phyloP scores from a whole-genome alignment of 2,888 invertebrate genomes.

The Gryllus longicercus region DNA sequence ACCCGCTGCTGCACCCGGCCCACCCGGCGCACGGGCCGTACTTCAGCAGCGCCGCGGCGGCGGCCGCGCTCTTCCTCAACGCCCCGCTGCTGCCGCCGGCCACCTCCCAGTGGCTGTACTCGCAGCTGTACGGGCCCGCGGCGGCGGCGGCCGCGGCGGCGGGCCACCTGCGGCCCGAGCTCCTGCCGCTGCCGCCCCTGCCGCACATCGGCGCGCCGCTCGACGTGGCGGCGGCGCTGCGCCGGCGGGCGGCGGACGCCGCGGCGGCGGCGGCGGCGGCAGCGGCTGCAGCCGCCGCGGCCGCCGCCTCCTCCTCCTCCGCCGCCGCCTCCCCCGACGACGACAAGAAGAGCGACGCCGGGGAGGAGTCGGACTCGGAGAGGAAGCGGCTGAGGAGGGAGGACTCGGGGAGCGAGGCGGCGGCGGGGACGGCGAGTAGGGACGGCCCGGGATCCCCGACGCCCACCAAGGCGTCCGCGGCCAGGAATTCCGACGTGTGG shows the following conservation, averaged over 20 bases:
- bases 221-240: conserved; percentile 42
- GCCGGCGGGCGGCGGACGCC: conserved; percentile 36
- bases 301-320: conserved; percentile 23
- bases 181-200: conserved; percentile 37
- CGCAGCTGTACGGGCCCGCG: conserved; percentile 59
- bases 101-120: conserved; percentile 74
- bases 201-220: conserved; percentile 40
- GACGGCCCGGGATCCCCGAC: conserved; percentile 39
- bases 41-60: conserved; percentile 61
- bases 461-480: conserved; percentile 48
- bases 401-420: not conserved
- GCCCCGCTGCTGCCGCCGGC: conserved; percentile 72
- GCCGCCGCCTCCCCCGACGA: conserved; percentile 25
- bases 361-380: conserved; percentile 22
- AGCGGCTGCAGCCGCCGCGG: not conserved
- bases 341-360: conserved; percentile 38
- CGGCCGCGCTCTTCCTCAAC: conserved; percentile 65
- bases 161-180: not conserved
- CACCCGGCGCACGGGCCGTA: conserved; percentile 38
- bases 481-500: conserved; percentile 69
- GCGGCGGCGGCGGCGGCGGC: conserved; percentile 18
- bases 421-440: conserved; percentile 28
- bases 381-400: conserved; percentile 36
- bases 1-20: conserved; percentile 39
- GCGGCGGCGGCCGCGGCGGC: conserved; percentile 23